A percentile compares a stretch with the other conserved stretches of the same genome.
These are phyloP conservation scores for Ditylenchus dipsaci DNA, from an alignment of 1,140 invertebrate genomes.

Conservation along the genomic window DNA sequence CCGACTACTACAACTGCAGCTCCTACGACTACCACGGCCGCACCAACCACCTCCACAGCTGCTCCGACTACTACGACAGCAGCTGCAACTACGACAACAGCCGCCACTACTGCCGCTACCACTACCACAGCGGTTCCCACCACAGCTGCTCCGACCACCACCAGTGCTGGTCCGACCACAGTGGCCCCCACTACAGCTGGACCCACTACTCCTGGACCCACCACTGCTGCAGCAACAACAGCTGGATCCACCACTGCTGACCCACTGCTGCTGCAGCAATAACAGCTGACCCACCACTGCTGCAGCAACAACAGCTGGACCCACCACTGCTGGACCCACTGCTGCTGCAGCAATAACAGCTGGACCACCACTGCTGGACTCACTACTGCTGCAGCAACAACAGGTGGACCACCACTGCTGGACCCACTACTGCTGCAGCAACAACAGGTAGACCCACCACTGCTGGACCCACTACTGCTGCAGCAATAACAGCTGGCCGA, in stretches of 20 bases:
- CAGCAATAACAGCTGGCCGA: neutral
- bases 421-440: neutral
- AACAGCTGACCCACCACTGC: neutral
- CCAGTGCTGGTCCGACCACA: neutral
- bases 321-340: neutral
- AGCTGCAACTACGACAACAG: neutral
- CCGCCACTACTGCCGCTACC: neutral
- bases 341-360: neutral
- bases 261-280: neutral
- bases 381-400: constrained; percentile 2
- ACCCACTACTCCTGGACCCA: neutral
- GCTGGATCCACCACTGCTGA: neutral
- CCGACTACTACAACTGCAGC: neutral
- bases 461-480: neutral
- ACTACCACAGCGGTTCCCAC: neutral
- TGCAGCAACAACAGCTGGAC: neutral
- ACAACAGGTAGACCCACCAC: neutral
- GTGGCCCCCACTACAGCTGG: neutral
- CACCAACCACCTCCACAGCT: neutral
- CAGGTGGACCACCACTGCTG: neutral
- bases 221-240: neutral
- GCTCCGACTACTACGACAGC: neutral
- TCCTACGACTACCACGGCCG: no score
- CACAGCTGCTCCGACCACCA: neutral
- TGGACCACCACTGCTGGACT: constrained; percentile 6